Base-by-base conservation (phyloP, 2,888 invertebrate genomes). In the Metacarcinus magister region DNA sequence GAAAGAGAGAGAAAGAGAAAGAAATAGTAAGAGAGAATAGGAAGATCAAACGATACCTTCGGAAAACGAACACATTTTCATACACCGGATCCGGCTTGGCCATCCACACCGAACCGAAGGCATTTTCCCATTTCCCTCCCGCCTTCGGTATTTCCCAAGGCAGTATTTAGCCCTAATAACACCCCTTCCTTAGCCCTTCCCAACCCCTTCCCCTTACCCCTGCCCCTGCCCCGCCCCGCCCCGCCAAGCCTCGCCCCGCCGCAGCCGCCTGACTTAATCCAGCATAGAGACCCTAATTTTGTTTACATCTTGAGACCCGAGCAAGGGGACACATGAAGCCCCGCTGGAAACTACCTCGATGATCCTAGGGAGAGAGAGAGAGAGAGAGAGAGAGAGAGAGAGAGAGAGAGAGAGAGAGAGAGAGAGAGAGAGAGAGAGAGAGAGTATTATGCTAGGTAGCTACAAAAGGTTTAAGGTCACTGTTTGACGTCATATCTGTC, bases 161-260 rank as follows among this genome's bases (percentile, higher is more conserved):
- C 82, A 82, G 82, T 82, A 32, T 82, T 82, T 82, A 82, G 82
- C 82, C 28, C 82, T 82, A 82, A 82, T 82, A 82, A 82, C 82
- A 28, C 82, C 82, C 32, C 82, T 32, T 8, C 82, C 82, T 23
- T 8, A 28, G 5, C 82, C 13, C 32, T 32, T 8, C 28, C 32
- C 10, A 5, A 3, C 28, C 75, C 28, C 28, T 28, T 32, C 8
- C 82, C 32, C 32, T 2, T 32, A 3, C 28, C 32, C 10, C 82
- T 3, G 4, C 32, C 82, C 1, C 32, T 10, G 32, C 32, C 28
- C 32, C 82, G 32, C 28, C 82, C 82, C 28, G 2, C 67, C n/a
- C 23, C 67, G n/a, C n/a, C n/a, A n/a, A n/a, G n/a, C n/a, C n/a
- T n/a, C n/a, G n/a, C n/a, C n/a, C n/a, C n/a, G n/a, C 19, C 67